Conservation (phyloP, 2,113 vertebrate species). For the Carlito syrichta region DNA sequence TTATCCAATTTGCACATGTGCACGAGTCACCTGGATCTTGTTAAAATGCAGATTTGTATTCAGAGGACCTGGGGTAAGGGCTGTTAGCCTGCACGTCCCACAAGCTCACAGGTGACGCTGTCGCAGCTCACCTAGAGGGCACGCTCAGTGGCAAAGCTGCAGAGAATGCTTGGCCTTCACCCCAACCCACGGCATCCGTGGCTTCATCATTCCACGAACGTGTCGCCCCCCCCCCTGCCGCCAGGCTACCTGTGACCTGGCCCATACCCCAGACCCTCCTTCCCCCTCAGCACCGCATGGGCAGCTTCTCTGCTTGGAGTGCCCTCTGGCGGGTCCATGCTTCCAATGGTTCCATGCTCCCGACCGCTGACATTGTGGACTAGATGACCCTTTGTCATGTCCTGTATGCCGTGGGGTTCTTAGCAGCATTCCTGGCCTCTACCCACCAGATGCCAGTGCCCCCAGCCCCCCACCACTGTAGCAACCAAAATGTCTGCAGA, state of each 20-base stretch:
- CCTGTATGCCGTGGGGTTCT: not conserved
- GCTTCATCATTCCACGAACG: not conserved
- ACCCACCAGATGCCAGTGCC: not conserved
- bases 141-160: not conserved
- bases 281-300: not conserved
- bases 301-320: not conserved
- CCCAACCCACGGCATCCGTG: not conserved
- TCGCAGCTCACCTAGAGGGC: not conserved
- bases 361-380: not conserved
- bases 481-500: not conserved
- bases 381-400: not conserved
- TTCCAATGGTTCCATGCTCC: not conserved
- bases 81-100: not conserved
- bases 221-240: not conserved
- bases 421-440: not conserved
- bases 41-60: not conserved
- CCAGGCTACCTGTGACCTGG: not conserved
- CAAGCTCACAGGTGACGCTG: not conserved
- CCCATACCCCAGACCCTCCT: not conserved
- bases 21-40: not conserved
- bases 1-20: not conserved
- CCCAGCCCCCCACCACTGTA: not conserved
- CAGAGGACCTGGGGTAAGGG: not conserved
- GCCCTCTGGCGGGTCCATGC: no score
- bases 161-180: not conserved